A percentile compares a stretch with the other conserved stretches of the same genome.
Conservation (phyloP, 2,113 vertebrate genomes). For the Oplegnathus fasciatus region DNA sequence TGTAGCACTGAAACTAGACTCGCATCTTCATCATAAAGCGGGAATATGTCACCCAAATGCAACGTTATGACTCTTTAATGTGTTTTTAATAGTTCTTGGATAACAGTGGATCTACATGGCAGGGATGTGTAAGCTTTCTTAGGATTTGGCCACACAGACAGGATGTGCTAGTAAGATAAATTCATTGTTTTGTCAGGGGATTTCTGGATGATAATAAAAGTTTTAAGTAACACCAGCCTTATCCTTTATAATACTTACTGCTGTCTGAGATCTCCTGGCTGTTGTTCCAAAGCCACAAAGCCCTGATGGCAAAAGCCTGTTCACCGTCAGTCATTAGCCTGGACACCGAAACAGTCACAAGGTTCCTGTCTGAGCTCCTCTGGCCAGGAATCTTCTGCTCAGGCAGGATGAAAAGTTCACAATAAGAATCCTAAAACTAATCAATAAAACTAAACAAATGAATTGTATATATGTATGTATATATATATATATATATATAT, state of each 20-base stretch:
- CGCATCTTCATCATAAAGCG: conserved; percentile 28
- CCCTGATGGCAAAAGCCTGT: not conserved
- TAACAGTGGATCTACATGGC: conserved; percentile 20
- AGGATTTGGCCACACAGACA: not conserved
- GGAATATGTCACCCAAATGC: not conserved
- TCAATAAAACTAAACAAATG: not conserved
- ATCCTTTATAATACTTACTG: not conserved
- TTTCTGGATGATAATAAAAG: conserved; percentile 9
- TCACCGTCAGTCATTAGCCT: conserved; percentile 13
- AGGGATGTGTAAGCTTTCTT: not conserved
- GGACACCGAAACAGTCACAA: conserved; percentile 6
- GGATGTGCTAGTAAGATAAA: not conserved
- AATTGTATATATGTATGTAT: too few species aligned
- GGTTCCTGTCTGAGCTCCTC: conserved; percentile 5
- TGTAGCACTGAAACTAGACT: conserved; percentile 26
- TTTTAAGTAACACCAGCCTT: not conserved
- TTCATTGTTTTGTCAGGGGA: not conserved
- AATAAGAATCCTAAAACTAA: not conserved
- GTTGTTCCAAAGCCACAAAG: not conserved
- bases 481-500: too few species aligned
- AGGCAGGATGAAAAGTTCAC: not conserved
- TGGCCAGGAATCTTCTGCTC: not conserved
- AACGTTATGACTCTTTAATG: not conserved
- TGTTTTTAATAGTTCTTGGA: conserved; percentile 30
- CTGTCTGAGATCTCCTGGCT: not conserved